Evolutionary conservation across 2,113 vertebrate species (phyloP), one percentile per base, ranked within the genome.

Genomic region (Bos indicus): DNA sequence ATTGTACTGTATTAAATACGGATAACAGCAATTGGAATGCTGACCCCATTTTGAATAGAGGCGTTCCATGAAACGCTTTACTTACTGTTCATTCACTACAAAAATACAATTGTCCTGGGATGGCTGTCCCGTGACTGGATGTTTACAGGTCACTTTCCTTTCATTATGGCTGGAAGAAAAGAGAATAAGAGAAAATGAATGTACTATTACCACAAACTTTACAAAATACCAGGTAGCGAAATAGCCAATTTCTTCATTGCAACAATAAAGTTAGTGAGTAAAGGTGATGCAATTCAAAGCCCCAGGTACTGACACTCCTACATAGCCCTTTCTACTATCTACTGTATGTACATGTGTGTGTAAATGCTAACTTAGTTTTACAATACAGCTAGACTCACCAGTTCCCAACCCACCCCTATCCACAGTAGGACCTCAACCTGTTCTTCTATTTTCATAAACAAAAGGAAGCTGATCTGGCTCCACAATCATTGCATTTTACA

Each of bases 41-140:
- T 67, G 54, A 62, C 3, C 11, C 10, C 7, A 26, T 54, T 74
- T 1, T 14, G n/a, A 83, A 59, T 3, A 11, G 57, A 94, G 48
- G n/a, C 0, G 25, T 51, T 84, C 16, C n/a, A 81, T 1, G 4
- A 60, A 81, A 92, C 1, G 17, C 52, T 92, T 60, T 48, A 99
- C 99, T 99, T 99, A 99, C 99, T 99, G 99, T 98, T 99, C 99
- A 98, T 99, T 99, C 98, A 99, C 98, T 56, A 99, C 99, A 98
- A 99, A 99, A 99, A 99, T 99, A 97, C 99, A 99, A 97, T 99
- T 99, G 99, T 99, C 99, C 98, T 99, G 99, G 0, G 99, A 99
- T 17, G 99, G 99, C 88, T 99, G 98, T 96, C 99, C 99, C 26
- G 99, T 99, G 89, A 99, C 99, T 54, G 99, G 99, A 98, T 99